These are phyloP conservation scores for Lordiphosa clarofinis DNA, from an alignment of 1,140 invertebrate species.

Conservation along the genomic window DNA sequence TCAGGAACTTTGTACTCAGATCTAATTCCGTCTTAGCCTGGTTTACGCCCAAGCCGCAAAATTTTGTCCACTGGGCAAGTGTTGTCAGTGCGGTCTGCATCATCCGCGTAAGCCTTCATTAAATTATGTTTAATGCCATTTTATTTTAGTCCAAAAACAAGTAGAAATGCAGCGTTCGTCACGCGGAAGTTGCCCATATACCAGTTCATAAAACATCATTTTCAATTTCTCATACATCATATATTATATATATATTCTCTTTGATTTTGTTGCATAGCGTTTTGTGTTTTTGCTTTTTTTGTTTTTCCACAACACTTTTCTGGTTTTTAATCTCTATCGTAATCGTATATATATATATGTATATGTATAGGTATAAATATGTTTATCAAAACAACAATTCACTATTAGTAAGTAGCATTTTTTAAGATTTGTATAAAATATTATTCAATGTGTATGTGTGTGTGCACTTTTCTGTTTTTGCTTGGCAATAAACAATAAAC, in stretches of 20 bases:
- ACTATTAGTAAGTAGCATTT: constrained; percentile 38
- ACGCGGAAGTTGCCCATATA: too few species aligned
- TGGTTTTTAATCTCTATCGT: constrained; percentile 26
- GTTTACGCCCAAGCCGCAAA: too few species aligned
- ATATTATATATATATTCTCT: constrained; percentile 11
- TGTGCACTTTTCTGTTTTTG: constrained; percentile 11
- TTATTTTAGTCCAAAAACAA: too few species aligned
- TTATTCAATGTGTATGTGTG: constrained; percentile 14
- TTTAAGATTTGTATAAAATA: constrained; percentile 51
- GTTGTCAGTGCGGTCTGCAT: too few species aligned
- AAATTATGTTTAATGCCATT: too few species aligned
- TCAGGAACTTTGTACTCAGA: too few species aligned
- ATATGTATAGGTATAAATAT: constrained; percentile 47
- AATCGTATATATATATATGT: constrained; percentile 10
- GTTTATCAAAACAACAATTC: constrained; percentile 74
- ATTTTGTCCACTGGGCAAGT: too few species aligned
- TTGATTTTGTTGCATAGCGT: background rate
- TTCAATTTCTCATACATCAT: too few species aligned
- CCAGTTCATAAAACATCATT: too few species aligned
- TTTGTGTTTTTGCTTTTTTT: background rate
- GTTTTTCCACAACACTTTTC: constrained; percentile 21
- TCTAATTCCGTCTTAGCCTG: too few species aligned
- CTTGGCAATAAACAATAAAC: constrained; percentile 37
- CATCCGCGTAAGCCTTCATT: too few species aligned
- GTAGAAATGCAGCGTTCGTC: too few species aligned